phyloP scores from a whole-genome alignment of 2,888 invertebrate species.

The Chrysina gloriosa region DNA sequence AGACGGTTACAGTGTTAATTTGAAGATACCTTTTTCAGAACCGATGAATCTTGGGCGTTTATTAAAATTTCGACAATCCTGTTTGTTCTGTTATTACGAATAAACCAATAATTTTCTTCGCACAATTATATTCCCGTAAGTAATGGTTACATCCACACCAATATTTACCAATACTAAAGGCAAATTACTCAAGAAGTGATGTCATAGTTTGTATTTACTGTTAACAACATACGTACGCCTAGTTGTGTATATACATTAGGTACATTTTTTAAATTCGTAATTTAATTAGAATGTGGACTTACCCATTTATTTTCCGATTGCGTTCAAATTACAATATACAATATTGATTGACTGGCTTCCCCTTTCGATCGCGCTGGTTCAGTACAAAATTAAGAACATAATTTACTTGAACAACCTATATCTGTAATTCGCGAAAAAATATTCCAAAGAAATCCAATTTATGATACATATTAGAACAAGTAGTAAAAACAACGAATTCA shows the following conservation, averaged over 20 bases:
- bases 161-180: constrained; percentile 3
- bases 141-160: background rate
- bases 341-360: too few species aligned
- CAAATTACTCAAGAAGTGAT: background rate
- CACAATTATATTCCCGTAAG: background rate
- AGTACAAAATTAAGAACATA: too few species aligned
- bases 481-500: too few species aligned
- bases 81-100: constrained; percentile 8
- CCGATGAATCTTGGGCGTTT: background rate
- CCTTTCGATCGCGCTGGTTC: too few species aligned
- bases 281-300: background rate
- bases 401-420: too few species aligned
- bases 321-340: too few species aligned
- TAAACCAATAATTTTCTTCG: constrained; percentile 11
- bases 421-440: too few species aligned
- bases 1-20: constrained; percentile 17
- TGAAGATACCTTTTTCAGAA: background rate
- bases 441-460: too few species aligned
- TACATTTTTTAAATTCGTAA: background rate
- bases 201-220: background rate
- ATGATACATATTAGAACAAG: too few species aligned
- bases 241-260: background rate
- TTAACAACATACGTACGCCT: background rate
- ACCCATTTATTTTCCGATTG: background rate
- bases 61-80: background rate